These are phyloP conservation scores for Leucoptera coffeella DNA, from an alignment of 2,888 invertebrate genomes.

Conservation along the genomic window DNA sequence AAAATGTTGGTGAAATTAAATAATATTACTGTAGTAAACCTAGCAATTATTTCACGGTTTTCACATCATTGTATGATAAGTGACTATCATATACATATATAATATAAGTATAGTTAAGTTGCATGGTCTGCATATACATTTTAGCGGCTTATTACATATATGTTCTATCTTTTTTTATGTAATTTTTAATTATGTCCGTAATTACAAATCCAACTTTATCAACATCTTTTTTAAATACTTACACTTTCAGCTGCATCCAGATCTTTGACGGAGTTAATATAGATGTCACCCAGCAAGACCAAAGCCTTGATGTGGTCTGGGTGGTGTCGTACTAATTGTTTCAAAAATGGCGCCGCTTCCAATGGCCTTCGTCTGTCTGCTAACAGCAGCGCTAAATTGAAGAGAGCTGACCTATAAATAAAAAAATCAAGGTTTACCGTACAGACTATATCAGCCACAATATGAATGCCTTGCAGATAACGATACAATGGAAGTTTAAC, in stretches of 20 bases:
- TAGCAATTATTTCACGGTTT: not conserved
- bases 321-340: conserved; percentile 84
- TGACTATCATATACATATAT: no score
- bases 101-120: no score
- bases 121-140: no score
- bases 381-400: conserved; percentile 84
- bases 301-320: conserved; percentile 92
- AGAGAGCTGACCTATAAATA: conserved; percentile 69
- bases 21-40: no score
- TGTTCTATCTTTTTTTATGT: no score
- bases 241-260: conserved; percentile 90
- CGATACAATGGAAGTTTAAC: not conserved
- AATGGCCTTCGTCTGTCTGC: conserved; percentile 84
- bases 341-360: conserved; percentile 88
- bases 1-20: no score
- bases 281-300: conserved; percentile 90
- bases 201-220: no score
- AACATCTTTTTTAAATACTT: no score
- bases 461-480: not conserved
- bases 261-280: conserved; percentile 92
- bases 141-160: no score
- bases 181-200: no score
- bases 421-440: no score
- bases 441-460: no score
- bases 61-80: conserved; percentile 2